Evolutionary conservation across 2,113 vertebrate species (phyloP).

Genomic region (Octodon degus): DNA sequence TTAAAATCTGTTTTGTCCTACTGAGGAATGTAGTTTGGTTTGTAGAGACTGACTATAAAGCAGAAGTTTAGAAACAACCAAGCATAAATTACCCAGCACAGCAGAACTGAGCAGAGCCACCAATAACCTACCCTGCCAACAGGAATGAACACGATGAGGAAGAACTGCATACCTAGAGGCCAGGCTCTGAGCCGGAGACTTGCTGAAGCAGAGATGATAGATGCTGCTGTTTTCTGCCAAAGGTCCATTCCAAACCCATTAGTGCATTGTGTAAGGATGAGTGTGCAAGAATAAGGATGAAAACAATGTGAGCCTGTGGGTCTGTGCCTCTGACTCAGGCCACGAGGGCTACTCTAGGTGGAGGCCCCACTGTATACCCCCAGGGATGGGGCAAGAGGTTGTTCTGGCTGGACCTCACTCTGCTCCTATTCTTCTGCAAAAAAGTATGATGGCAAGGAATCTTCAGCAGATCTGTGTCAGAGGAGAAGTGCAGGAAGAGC

Average conservation of each 20-base stretch:
- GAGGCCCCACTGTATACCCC: not conserved
- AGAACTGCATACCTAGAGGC: not conserved
- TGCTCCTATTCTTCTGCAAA: not conserved
- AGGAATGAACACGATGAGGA: not conserved
- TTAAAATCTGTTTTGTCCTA: not conserved
- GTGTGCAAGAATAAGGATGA: not conserved
- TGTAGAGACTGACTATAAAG: not conserved
- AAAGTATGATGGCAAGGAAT: not conserved
- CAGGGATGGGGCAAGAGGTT: not conserved
- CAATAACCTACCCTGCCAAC: not conserved
- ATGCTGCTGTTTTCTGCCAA: constrained; percentile 65
- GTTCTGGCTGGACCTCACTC: not conserved
- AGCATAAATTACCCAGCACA: not conserved
- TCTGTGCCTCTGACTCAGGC: not conserved
- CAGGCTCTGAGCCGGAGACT: constrained; percentile 41
- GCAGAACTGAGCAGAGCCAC: not conserved
- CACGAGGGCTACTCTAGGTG: not conserved
- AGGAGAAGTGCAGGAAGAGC: not conserved
- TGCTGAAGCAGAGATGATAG: constrained; percentile 60
- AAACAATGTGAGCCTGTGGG: constrained; percentile 49
- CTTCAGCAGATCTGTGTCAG: not conserved
- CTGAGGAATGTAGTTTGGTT: not conserved
- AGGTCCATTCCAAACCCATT: constrained; percentile 48
- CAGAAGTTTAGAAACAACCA: not conserved
- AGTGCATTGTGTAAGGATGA: constrained; percentile 31